Base-by-base conservation (phyloP, 2,888 invertebrate genomes). In the Sphaerophoria taeniata region DNA sequence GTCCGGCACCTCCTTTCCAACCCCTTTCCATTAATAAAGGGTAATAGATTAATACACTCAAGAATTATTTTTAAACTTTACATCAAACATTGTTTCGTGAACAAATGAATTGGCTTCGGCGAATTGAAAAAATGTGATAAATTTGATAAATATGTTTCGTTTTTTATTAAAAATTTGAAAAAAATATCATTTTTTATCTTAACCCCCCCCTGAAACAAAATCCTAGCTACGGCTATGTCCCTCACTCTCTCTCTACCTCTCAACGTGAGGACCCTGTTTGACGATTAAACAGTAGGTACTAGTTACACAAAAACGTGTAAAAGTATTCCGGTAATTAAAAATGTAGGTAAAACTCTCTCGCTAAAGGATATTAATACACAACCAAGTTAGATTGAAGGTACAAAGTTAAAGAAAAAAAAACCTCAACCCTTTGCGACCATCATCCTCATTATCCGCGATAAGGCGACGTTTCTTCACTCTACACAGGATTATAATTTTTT, bases 241-340 rank as follows among this genome's bases (percentile, higher is more conserved):
- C 12, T 14, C 63, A 56, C 49, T 24, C 24, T 9, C 2, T 43
- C 3, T 9, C 0, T 9, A 5, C 16, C 58, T 6, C 9, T 45
- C 65, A 53, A 49, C 12, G 0, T 43, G 11, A 11, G 3, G 3
- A 9, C 11, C 12, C 43, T 12, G 43, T 43, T 43, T 36, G 53
- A 60, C 65, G 67, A 43, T 70, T 45, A 69, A 58, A 63, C 51
- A 51, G 34, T 33, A 6, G 14, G 36, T 11, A 36, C 36, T n/a
- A 31, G n/a, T 3, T 12, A 56, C 2, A 16, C 45, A 65, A 61
- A 63, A 80, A 73, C 56, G 73, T 81, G 81, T 77, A 70, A 69
- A 80, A 73, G 70, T 56, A 85, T 81, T 81, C 76, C 81, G 76
- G 85, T 81, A 85, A 85, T 85, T 85, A 85, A 85, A 85, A 85